Evolutionary conservation across 2,113 vertebrate genomes (phyloP).

Genomic region (Toxotes chatareus): DNA sequence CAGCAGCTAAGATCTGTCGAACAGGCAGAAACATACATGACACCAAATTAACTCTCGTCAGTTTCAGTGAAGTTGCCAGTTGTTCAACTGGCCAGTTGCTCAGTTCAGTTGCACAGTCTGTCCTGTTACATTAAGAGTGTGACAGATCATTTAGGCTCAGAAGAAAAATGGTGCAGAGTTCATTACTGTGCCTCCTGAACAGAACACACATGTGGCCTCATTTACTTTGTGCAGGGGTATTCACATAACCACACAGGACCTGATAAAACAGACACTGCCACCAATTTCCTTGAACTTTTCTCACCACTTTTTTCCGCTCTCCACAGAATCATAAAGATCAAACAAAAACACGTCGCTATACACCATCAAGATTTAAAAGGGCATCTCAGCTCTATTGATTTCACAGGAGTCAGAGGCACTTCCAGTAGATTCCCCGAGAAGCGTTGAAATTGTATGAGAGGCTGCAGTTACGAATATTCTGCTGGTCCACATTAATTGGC

Average conservation of each 20-base stretch:
- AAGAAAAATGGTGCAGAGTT: conserved; percentile 71
- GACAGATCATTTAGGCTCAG: conserved; percentile 63
- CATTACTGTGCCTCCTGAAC: conserved; percentile 70
- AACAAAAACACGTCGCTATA: conserved; percentile 65
- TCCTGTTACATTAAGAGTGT: conserved; percentile 62
- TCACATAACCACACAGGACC: conserved; percentile 44
- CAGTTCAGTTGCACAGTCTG: conserved; percentile 34
- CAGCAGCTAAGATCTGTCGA: background rate
- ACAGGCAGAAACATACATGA: conserved; percentile 31
- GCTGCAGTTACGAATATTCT: conserved; percentile 76
- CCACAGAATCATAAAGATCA: conserved; percentile 70
- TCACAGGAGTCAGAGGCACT: conserved; percentile 73
- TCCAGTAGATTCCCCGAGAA: conserved; percentile 73
- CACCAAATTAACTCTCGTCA: conserved; percentile 43
- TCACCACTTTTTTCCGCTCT: conserved; percentile 45
- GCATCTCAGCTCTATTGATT: conserved; percentile 82
- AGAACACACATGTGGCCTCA: conserved; percentile 69
- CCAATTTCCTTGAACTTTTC: conserved; percentile 53
- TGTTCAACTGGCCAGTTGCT: conserved; percentile 33
- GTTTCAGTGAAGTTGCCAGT: conserved; percentile 36
- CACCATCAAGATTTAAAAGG: conserved; percentile 80
- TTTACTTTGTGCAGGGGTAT: conserved; percentile 59
- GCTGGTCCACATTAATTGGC: conserved; percentile 84
- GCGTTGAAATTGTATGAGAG: conserved; percentile 72
- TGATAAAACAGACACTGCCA: conserved; percentile 57